These are phyloP conservation scores for Nymphalis urticae DNA, from an alignment of 2,888 invertebrate genomes.

Conservation along the genomic window DNA sequence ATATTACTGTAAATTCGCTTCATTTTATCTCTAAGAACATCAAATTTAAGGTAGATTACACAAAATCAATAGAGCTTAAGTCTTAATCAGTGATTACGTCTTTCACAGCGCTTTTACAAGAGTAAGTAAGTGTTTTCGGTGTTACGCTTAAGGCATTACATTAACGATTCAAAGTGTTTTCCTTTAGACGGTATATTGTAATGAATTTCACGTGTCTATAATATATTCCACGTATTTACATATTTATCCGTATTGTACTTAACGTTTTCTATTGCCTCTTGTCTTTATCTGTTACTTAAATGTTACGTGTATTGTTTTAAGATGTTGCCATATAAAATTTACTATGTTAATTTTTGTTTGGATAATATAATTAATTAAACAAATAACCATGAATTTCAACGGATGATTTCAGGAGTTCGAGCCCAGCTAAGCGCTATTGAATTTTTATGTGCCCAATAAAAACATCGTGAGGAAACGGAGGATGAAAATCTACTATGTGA, in stretches of 20 bases:
- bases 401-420: too few species aligned
- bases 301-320: background rate
- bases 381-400: too few species aligned
- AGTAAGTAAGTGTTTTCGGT: conserved; percentile 28
- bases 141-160: conserved; percentile 26
- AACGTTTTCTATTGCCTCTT: background rate
- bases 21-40: conserved; percentile 16
- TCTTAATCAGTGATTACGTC: conserved; percentile 25
- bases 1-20: conserved; percentile 4
- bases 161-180: conserved; percentile 35
- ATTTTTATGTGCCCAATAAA: too few species aligned
- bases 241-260: conserved; percentile 15
- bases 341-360: too few species aligned
- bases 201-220: conserved; percentile 39
- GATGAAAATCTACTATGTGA: too few species aligned
- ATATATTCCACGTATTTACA: conserved; percentile 32
- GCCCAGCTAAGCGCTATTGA: too few species aligned
- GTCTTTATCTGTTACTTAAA: background rate
- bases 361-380: too few species aligned
- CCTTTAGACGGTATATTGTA: conserved; percentile 35
- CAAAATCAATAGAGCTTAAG: conserved; percentile 22
- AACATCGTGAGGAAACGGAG: too few species aligned
- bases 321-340: background rate
- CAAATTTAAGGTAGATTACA: conserved; percentile 22
- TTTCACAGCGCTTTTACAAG: conserved; percentile 10